Evolutionary conservation across 2,797 vertebrate genomes (phyloP).

Genomic region (Urosaurus nigricauda): DNA sequence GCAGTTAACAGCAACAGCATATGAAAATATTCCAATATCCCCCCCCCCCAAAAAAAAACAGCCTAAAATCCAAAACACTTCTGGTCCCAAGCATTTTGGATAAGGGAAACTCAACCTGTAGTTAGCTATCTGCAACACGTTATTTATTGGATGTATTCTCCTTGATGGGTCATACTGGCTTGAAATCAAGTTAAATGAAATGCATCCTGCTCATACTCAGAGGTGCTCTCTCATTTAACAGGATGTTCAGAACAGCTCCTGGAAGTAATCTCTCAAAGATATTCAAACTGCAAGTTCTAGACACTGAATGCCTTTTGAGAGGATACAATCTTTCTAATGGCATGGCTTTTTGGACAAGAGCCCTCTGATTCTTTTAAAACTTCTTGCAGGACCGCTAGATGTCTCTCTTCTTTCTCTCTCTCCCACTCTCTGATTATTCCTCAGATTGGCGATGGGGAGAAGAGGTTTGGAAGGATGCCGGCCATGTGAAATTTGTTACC

Average conservation of each 20-base stretch:
- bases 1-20: no score
- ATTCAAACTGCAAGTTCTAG: not conserved
- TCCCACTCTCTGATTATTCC: not conserved
- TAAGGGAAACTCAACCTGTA: no score
- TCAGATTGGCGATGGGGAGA: not conserved
- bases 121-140: not conserved
- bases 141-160: not conserved
- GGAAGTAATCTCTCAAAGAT: not conserved
- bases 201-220: not conserved
- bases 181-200: not conserved
- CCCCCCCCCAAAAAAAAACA: no score
- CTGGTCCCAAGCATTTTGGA: no score
- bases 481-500: not conserved
- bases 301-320: not conserved
- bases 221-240: not conserved
- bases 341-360: not conserved
- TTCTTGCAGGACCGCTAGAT: constrained; percentile 25
- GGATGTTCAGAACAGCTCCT: not conserved
- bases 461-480: not conserved
- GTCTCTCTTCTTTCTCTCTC: not conserved
- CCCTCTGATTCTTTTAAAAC: not conserved
- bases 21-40: no score
- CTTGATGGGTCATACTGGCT: not conserved
- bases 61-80: no score
- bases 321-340: not conserved